Evolutionary conservation across 2,797 vertebrate genomes (phyloP).

Genomic region (Hipposideros larvatus): DNA sequence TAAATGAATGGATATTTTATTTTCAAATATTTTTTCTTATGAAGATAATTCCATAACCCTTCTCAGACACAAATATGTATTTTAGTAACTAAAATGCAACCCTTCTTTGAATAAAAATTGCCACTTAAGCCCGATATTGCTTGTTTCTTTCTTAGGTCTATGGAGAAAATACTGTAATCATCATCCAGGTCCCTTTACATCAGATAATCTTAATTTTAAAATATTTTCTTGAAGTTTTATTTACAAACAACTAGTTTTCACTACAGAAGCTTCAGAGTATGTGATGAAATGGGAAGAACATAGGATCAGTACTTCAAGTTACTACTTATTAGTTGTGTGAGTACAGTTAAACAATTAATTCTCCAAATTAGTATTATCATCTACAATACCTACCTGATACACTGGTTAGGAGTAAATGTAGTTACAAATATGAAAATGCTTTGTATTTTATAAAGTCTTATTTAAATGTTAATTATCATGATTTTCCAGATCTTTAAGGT

Average conservation of each 20-base stretch:
- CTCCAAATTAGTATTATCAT: background rate
- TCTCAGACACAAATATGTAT: background rate
- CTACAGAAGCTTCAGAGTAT: background rate
- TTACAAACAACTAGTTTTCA: constrained; percentile 25
- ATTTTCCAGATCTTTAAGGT: constrained; percentile 9
- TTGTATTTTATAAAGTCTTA: background rate
- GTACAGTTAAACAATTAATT: background rate
- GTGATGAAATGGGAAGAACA: constrained; percentile 1
- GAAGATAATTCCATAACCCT: constrained; percentile 17
- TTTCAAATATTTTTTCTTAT: constrained; percentile 45
- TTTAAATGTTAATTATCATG: background rate
- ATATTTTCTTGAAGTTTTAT: background rate
- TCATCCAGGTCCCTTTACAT: background rate
- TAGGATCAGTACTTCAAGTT: background rate
- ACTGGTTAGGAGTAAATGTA: background rate
- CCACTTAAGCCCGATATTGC: constrained; percentile 26
- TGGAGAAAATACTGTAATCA: background rate
- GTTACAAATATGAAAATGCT: constrained; percentile 1
- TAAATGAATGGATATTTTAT: constrained; percentile 20
- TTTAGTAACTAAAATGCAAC: background rate
- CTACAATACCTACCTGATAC: background rate
- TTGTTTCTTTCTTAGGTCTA: background rate
- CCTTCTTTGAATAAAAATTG: constrained; percentile 53
- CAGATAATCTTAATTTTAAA: constrained; percentile 41
- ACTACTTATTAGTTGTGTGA: background rate